Conservation (phyloP, 2,797 vertebrate genomes). For the Ataeniobius toweri region DNA sequence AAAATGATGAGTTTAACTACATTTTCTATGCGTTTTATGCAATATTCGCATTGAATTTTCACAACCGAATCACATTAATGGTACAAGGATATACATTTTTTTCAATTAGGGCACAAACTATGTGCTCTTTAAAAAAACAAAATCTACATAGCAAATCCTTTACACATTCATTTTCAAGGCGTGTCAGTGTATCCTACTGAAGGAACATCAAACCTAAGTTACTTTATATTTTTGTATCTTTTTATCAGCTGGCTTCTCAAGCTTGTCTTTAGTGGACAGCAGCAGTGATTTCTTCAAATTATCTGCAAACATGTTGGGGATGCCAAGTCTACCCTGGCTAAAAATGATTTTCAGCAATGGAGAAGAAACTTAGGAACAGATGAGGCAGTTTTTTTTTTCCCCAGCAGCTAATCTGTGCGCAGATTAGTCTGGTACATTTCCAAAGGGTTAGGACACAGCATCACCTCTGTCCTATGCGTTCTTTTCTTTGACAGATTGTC, state of each 20-base stretch:
- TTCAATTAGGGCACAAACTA: neutral
- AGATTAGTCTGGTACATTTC: conserved; percentile 20
- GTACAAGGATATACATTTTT: neutral
- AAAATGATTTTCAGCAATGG: neutral
- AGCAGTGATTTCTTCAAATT: neutral
- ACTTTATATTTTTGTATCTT: neutral
- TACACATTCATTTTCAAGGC: neutral
- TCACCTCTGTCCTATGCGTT: conserved; percentile 20
- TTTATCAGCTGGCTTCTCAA: neutral
- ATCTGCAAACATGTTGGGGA: conserved; percentile 1
- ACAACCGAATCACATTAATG: neutral
- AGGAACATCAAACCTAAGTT: neutral
- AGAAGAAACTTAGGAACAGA: conserved; percentile 8
- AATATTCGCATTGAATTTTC: neutral
- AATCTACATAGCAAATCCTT: neutral
- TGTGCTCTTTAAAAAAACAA: neutral
- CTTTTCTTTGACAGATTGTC: conserved; percentile 26
- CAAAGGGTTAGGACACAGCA: conserved; percentile 11
- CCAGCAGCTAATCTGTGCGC: conserved; percentile 14
- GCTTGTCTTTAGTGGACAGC: neutral
- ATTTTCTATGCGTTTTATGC: neutral
- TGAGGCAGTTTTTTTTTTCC: conserved; percentile 18
- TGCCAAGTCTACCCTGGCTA: neutral
- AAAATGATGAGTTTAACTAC: neutral
- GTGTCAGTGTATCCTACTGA: neutral